Conservation (phyloP, 2,888 invertebrate species). For the Lochmaea crataegi region DNA sequence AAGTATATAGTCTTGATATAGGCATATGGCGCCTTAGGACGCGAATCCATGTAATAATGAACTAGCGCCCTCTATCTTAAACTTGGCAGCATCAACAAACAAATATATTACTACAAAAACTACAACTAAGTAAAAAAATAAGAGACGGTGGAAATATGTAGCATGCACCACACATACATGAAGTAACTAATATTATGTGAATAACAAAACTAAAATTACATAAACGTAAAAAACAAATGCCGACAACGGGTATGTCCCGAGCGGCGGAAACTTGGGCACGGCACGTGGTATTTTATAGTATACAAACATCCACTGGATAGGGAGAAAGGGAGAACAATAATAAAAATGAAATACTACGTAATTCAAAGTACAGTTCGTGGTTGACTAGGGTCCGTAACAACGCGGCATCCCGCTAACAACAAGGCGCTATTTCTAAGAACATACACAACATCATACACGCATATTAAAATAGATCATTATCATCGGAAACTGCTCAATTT, state of each 20-base stretch:
- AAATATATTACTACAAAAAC: conserved; percentile 59
- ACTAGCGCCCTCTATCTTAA: conserved; percentile 62
- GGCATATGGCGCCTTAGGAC: conserved; percentile 40
- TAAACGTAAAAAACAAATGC: conserved; percentile 58
- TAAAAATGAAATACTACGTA: conserved; percentile 48
- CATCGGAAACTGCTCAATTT: conserved; percentile 61
- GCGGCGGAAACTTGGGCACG: conserved; percentile 58
- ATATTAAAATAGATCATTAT: conserved; percentile 65
- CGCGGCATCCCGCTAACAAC: conserved; percentile 66
- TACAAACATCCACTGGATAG: conserved; percentile 49
- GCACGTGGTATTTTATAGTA: conserved; percentile 57
- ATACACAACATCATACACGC: conserved; percentile 66
- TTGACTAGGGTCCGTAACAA: conserved; percentile 67
- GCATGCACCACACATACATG: conserved; percentile 64
- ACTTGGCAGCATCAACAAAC: conserved; percentile 68
- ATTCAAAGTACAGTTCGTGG: conserved; percentile 60
- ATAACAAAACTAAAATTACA: conserved; percentile 55
- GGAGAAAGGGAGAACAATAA: conserved; percentile 47
- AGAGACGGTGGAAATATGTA: conserved; percentile 50
- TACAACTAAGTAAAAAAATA: conserved; percentile 62
- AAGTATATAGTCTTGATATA: conserved; percentile 58
- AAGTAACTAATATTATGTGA: conserved; percentile 55
- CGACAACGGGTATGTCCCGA: conserved; percentile 47
- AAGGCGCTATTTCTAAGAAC: conserved; percentile 64
- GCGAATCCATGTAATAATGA: conserved; percentile 14